Base-by-base conservation (phyloP, 1,140 invertebrate genomes). In the Ylistrum balloti region DNA sequence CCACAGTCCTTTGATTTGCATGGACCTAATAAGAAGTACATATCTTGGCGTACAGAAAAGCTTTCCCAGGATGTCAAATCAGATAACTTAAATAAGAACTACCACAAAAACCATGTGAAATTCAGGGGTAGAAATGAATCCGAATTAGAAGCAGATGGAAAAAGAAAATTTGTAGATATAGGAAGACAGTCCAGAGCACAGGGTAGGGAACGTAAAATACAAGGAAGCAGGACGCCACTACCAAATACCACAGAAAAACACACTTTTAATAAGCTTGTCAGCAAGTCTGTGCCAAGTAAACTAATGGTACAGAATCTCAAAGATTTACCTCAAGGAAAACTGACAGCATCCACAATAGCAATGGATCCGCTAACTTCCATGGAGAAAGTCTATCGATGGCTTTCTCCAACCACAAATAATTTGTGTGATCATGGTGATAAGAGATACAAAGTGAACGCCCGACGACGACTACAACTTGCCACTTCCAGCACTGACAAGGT, bases 291-390 rank as follows among this genome's bases (percentile, higher is more conserved):
- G 56, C 56, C 56, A 5, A 74, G 56, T 74, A 74, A 74, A 74
- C 56, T 74, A 17, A 74, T 28, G 56, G n/a, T 74, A 74, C 56
- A 74, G 56, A n/a, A 74, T 74, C 56, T 74, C 56, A 74, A 74
- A 28, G 56, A 74, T 11, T 74, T 74, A 28, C 56, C 56, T n/a
- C 56, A 28, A 17, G n/a, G 56, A 28, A 28, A 74, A 74, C 56
- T 74, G n/a, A 9, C 56, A 28, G 56, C 56, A 28, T 74, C 56
- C 56, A 74, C 56, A 28, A 74, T 74, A 28, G 0, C n/a, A 28
- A 74, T 5, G n/a, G 56, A 74, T 74, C 56, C 56, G n/a, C 56
- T 74, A 2, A 74, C 56, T 17, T 74, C 56, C 17, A 74, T 74
- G 56, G 56, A 74, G 28, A 74, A 74, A 74, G 56, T 74, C 1